Evolutionary conservation across 2,113 vertebrate genomes (phyloP), one percentile per base, ranked within the genome.

Genomic region (Gambusia affinis): DNA sequence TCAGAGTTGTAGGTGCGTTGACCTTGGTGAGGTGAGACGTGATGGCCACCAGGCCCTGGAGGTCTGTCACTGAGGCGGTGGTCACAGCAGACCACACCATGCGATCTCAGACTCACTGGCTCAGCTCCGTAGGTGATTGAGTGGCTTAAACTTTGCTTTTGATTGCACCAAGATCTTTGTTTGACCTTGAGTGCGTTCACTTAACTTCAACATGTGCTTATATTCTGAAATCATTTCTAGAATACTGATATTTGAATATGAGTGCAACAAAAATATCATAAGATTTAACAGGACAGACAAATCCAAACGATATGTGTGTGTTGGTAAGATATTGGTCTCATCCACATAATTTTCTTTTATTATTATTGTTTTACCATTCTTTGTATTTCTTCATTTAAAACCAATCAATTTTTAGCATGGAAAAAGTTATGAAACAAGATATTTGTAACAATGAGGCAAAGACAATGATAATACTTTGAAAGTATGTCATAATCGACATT

Each of bases 11-110:
- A 86, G 81, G 81, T 35, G 61, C 66, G 79, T 77, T 90, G 91
- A 93, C 90, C 88, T 84, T 47, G 71, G 57, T 15, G 84, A 92
- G 72, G 91, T 93, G 92, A 90, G 87, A 90, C 69, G 11, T 91
- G 91, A 93, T 78, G 86, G 80, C 75, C 85, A 27, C 4, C 92
- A 93, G 91, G 68, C 86, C 82, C 24, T 51, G 61, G 8, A 30
- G 66, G 66, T 82, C 85, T 86, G 80, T 81, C 76, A 83, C 68
- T 69, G 80, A 80, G 64, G 78, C 82, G 51, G 0, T 62, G 73
- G 76, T 67, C 81, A 78, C 17, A 83, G 77, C 39, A 75, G 92
- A 93, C 92, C 91, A 92, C 92, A 92, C 91, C 76, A 39, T 65
- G 71, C 28, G 85, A 79, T 85, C 81, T 70, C 89, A 81, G 33